Percentiles rank a stretch among this genome's conserved stretches.
Conservation (phyloP, 2,113 vertebrate genomes). For the Oncorhynchus mykiss region DNA sequence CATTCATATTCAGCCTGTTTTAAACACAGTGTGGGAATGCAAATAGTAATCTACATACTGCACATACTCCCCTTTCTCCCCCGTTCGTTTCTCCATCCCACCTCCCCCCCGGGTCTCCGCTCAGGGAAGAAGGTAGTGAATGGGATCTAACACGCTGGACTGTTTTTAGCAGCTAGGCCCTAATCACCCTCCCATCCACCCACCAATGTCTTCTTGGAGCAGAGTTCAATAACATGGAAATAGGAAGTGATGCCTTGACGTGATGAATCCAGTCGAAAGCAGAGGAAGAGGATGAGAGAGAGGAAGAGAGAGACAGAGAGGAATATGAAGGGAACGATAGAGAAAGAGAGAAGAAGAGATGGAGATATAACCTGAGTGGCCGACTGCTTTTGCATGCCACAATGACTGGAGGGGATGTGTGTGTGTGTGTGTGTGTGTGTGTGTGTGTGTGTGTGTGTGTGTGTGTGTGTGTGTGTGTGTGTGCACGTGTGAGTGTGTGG, state of each 20-base stretch:
- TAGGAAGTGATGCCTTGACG: background rate
- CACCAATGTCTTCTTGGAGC: background rate
- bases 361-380: background rate
- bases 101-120: background rate
- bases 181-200: slow-evolving; percentile 15
- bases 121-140: slow-evolving; percentile 22
- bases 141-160: background rate
- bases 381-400: no score
- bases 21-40: slow-evolving; percentile 36
- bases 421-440: background rate
- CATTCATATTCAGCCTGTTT: slow-evolving; percentile 42
- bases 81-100: background rate
- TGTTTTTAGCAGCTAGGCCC: slow-evolving; percentile 23
- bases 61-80: background rate
- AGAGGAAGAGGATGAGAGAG: background rate
- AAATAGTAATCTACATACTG: slow-evolving; percentile 26
- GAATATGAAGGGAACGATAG: background rate
- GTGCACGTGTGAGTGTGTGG: no score
- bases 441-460: no score
- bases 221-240: background rate
- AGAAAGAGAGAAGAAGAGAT: background rate
- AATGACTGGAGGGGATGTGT: no score
- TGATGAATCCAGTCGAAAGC: background rate
- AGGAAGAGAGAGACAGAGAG: background rate
- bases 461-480: background rate